phyloP scores from a whole-genome alignment of 2,113 vertebrate species.

The Nipponia nippon region DNA sequence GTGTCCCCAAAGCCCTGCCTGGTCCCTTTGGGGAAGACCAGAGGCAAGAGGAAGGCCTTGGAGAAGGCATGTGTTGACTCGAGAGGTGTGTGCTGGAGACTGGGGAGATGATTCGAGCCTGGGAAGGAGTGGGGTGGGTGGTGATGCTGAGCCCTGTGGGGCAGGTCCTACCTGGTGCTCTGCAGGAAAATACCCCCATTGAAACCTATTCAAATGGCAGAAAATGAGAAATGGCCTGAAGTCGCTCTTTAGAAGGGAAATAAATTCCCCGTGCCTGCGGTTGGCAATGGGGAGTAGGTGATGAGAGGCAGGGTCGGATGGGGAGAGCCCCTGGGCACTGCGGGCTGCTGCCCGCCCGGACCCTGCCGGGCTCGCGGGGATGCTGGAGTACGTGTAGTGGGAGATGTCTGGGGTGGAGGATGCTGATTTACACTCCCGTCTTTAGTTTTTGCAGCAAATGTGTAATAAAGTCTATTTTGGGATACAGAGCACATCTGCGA shows the following conservation, averaged over 20 bases:
- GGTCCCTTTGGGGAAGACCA: not conserved
- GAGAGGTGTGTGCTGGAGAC: not conserved
- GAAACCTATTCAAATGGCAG: not conserved
- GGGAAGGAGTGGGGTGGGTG: not conserved
- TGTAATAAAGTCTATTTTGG: conserved; percentile 16
- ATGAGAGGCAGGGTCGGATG: not conserved
- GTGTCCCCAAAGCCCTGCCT: not conserved
- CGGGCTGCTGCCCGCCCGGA: not conserved
- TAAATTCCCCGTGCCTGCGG: rapidly evolving
- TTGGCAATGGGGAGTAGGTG: not conserved
- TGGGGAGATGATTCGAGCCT: not conserved
- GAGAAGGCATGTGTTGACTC: not conserved
- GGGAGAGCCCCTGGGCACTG: not conserved
- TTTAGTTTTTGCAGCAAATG: not conserved
- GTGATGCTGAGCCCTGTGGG: not conserved
- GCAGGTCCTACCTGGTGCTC: not conserved
- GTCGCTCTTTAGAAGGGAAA: not conserved
- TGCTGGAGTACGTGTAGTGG: not conserved
- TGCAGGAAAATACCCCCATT: not conserved
- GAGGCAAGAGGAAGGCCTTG: not conserved
- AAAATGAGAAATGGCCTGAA: not conserved
- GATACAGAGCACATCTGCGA: not conserved
- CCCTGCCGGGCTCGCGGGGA: rapidly evolving
- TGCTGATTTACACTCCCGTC: not conserved
- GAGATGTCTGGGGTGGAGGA: not conserved